Evolutionary conservation across 1,140 invertebrate genomes (phyloP).

Genomic region (Branchinecta lindahli): DNA sequence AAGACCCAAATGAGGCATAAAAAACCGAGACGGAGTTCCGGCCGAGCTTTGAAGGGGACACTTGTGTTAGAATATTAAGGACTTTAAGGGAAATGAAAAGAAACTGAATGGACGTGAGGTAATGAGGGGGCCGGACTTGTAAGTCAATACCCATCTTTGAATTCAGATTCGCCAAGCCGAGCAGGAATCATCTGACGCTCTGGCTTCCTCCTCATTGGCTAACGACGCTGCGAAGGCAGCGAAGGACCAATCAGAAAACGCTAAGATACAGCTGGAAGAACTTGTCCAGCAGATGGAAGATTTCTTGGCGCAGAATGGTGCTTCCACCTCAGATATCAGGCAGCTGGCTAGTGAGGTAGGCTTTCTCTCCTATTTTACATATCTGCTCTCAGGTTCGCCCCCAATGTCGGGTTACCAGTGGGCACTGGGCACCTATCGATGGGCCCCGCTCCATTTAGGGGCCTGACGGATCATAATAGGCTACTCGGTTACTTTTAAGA

Average conservation of each 20-base stretch:
- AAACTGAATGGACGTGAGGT: too few relatives aligned
- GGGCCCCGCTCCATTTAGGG: not conserved
- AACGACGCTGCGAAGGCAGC: constrained; percentile 39
- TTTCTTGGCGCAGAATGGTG: constrained; percentile 55
- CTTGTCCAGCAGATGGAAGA: constrained; percentile 52
- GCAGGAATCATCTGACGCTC: constrained; percentile 38
- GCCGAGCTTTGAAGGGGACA: too few relatives aligned
- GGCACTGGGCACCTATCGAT: too few relatives aligned
- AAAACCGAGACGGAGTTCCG: too few relatives aligned
- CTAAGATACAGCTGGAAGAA: constrained; percentile 37
- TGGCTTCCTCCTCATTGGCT: constrained; percentile 41
- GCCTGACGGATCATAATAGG: too few relatives aligned
- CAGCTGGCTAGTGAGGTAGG: constrained; percentile 54
- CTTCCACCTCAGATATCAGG: constrained; percentile 63
- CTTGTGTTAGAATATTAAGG: too few relatives aligned
- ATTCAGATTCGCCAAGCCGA: constrained; percentile 42
- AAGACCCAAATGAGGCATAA: too few relatives aligned
- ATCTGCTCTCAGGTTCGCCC: not conserved
- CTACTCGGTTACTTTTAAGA: too few relatives aligned
- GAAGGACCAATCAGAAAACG: constrained; percentile 40
- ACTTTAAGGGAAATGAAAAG: too few relatives aligned
- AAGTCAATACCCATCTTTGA: constrained; percentile 12
- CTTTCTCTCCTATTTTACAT: not conserved
- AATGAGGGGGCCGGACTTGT: too few relatives aligned
- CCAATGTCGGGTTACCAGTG: not conserved